phyloP scores from a whole-genome alignment of 1,140 invertebrate species.

The Popillia japonica region DNA sequence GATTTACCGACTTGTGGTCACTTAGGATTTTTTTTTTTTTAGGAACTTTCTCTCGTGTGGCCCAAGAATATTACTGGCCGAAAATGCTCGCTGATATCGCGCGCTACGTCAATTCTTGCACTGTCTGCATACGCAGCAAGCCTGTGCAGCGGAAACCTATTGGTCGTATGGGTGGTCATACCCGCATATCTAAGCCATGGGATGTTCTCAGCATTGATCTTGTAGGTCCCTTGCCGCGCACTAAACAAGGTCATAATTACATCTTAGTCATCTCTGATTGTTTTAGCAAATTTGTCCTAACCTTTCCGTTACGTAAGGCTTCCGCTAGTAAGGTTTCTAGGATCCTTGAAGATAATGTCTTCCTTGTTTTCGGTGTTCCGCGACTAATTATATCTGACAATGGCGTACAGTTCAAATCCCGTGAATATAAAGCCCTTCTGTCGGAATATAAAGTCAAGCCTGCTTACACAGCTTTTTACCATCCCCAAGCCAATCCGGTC shows the following conservation, averaged over 20 bases:
- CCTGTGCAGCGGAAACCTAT: not conserved
- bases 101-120: conserved; percentile 1
- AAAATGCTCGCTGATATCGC: conserved; percentile 18
- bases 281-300: conserved; percentile 35
- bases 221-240: conserved; percentile 29
- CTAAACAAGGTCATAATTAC: conserved; percentile 3
- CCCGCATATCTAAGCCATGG: not conserved
- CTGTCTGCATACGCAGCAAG: not conserved
- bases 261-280: conserved; percentile 27
- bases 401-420: conserved; percentile 26
- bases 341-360: conserved; percentile 25
- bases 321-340: not conserved
- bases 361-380: conserved; percentile 38
- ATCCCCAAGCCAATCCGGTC: conserved; percentile 43
- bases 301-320: conserved; percentile 30
- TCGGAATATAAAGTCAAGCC: conserved; percentile 33
- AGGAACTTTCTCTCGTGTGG: no score
- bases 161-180: conserved; percentile 18
- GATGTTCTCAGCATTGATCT: conserved; percentile 25
- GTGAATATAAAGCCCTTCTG: not conserved
- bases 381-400: conserved; percentile 22
- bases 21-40: conserved; percentile 21
- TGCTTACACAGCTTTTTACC: conserved; percentile 38
- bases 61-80: conserved; percentile 21
- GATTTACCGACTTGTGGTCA: conserved; percentile 1